Conservation (phyloP, 2,797 vertebrate species). For the Syndactyla subalaris region DNA sequence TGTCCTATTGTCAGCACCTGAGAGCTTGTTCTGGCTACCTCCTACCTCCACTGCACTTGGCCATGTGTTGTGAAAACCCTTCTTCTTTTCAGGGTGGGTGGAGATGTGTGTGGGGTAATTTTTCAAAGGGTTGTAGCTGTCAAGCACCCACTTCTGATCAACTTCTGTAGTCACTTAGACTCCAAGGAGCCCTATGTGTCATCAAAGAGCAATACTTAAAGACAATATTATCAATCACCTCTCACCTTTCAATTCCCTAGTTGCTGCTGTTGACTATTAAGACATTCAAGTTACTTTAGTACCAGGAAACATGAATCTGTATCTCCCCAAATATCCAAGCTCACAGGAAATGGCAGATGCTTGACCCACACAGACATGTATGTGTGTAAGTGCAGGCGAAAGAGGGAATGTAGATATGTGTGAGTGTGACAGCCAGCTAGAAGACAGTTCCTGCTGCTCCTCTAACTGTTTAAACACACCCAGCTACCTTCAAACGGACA, state of each 20-base stretch:
- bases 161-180: not conserved
- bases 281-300: not conserved
- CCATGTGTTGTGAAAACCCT: not conserved
- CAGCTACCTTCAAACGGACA: not conserved
- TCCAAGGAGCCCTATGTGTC: not conserved
- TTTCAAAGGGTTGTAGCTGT: not conserved
- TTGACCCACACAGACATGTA: not conserved
- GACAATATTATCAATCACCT: not conserved
- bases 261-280: not conserved
- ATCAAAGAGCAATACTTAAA: not conserved
- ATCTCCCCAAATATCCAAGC: not conserved
- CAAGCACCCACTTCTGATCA: not conserved
- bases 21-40: not conserved
- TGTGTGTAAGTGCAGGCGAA: not conserved
- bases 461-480: not conserved
- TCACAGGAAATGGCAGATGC: not conserved
- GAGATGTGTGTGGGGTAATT: not conserved
- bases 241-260: not conserved
- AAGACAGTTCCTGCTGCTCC: not conserved
- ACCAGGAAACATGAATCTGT: not conserved
- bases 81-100: not conserved
- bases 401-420: not conserved
- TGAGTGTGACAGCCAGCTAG: not conserved
- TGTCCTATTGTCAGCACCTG: not conserved
- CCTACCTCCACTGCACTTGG: not conserved